Percentiles rank a stretch among this genome's conserved stretches.
phyloP scores from a whole-genome alignment of 35 echinoderm and acorn worm genomes.

The Apostichopus californicus region DNA sequence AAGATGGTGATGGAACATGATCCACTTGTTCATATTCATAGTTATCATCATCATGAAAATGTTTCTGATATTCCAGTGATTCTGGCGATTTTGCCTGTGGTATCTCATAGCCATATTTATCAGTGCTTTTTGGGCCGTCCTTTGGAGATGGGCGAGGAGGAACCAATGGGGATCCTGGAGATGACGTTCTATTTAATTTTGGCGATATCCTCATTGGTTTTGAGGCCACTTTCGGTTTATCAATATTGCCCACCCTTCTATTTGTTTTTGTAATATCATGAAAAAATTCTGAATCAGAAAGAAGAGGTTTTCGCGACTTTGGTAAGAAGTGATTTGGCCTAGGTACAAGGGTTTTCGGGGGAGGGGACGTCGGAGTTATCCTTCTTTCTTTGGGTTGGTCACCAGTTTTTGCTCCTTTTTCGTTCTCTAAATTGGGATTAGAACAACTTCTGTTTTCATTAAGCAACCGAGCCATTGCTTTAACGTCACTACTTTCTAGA shows the following conservation, averaged over 20 bases:
- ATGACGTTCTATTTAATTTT: not conserved
- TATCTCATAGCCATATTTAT: conserved; percentile 21
- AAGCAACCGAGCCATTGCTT: not conserved
- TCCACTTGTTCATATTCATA: conserved; percentile 40
- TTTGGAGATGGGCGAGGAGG: not conserved
- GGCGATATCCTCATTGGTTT: not conserved
- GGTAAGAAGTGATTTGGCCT: conserved; percentile 1
- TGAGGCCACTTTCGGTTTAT: not conserved
- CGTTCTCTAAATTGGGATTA: not conserved
- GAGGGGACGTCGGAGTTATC: conserved; percentile 7
- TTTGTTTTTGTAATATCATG: not conserved
- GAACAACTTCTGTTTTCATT: not conserved
- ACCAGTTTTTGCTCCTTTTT: not conserved
- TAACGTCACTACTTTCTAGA: not conserved
- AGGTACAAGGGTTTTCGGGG: not conserved
- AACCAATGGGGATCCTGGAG: not conserved
- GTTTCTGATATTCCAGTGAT: not conserved
- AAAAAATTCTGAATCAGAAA: not conserved
- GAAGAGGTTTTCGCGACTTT: not conserved
- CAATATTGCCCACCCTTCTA: not conserved
- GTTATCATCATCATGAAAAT: not conserved
- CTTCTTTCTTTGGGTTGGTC: not conserved
- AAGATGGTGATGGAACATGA: not conserved
- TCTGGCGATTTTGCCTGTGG: not conserved
- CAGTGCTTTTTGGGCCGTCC: too few relatives aligned